Evolutionary conservation across 2,797 vertebrate genomes (phyloP).

Genomic region (Gallinago nigripennis): DNA sequence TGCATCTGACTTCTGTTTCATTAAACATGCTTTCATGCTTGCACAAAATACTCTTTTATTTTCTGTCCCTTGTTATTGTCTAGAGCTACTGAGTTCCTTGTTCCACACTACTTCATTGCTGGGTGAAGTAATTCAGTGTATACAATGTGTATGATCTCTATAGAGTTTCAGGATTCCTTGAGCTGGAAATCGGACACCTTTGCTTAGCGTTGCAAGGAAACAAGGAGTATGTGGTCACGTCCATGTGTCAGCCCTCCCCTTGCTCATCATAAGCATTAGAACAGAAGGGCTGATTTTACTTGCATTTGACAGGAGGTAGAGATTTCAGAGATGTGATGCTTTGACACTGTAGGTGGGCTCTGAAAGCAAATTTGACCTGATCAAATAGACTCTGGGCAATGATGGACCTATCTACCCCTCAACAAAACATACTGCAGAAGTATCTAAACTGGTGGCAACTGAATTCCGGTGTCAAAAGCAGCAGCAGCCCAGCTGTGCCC

Average conservation of each 20-base stretch:
- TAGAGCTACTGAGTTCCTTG: not conserved
- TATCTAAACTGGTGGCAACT: not conserved
- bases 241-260: not conserved
- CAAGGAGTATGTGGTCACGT: accelerated
- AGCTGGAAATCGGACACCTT: not conserved
- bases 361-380: not conserved
- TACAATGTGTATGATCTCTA: not conserved
- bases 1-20: not conserved
- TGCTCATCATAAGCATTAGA: not conserved
- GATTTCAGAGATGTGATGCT: not conserved
- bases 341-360: not conserved
- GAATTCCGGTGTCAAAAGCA: not conserved
- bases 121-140: not conserved
- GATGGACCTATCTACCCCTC: not conserved
- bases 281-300: not conserved
- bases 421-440: not conserved
- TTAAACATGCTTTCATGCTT: not conserved
- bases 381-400: not conserved
- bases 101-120: not conserved
- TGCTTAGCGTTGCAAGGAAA: not conserved
- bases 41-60: not conserved
- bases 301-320: not conserved
- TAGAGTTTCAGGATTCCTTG: not conserved
- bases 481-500: not conserved
- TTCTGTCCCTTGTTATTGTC: not conserved